Evolutionary conservation across 2,113 vertebrate species (phyloP), one percentile per base, ranked within the genome.

Genomic region (Emydura subglobosa): DNA sequence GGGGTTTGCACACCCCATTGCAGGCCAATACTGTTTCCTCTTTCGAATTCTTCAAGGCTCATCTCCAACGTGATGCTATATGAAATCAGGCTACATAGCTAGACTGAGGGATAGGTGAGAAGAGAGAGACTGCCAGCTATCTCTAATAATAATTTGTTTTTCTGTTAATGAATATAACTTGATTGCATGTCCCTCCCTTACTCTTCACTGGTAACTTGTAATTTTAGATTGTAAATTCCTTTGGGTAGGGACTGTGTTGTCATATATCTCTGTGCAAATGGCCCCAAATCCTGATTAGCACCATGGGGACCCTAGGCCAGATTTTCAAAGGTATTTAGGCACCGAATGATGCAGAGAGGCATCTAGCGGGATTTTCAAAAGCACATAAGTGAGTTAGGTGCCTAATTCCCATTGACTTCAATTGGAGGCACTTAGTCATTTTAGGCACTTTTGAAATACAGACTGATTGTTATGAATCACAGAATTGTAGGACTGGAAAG

Each of bases 241-340:
- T 59, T 59, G 29, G 57, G 29, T 59, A 29, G 44, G 16, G 7
- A 2, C 31, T 0, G 7, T 0, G 1, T 1, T 2, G 47, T 65
- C 84, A 65, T 74, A 50, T 16, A 2, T 49, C 61, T 81, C 3
- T 0, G 27, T 14, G 57, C 24, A 4, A 1, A 1, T 2, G 7
- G 74, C 51, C 25, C 24, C 11, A 19, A 83, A 16, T 50, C 72
- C 78, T 19, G 25, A 25, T 53, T 9, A 42, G 34, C 42, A 19
- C 29, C 1, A 2, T 3, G 55, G 82, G 17, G 84, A 39, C 54
- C 12, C 29, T 59, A 1, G 47, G 2, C 6, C 84, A 17, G 74
- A 5, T 53, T 85, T 59, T 1, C 42, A 8, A 83, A 72, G 31
- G 4, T 7, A 1, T 22, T 25, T 10, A 61, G n/a, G 16, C 16